Evolutionary conservation across 1,140 invertebrate genomes (phyloP), one percentile per base, ranked within the genome.

Genomic region (Protaetia brevitarsis): DNA sequence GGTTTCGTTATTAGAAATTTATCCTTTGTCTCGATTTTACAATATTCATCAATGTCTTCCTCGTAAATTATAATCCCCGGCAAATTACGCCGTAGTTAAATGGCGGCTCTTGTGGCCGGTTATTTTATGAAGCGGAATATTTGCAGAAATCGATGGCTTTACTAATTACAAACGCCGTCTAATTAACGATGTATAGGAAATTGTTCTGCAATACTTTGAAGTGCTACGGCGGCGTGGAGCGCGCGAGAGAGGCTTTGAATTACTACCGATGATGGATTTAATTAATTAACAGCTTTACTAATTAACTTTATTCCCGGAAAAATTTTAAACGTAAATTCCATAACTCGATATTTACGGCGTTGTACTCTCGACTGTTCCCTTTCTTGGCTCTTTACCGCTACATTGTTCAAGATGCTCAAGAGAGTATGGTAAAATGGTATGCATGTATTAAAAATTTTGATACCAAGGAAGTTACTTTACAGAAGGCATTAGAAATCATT

Each of bases 131-230:
- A 73, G 72, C 64, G 71, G 65, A 67, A 73, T 74, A 73, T 73
- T 74, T 73, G 68, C 72, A 73, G 72, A 73, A 74, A 74, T 74
- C 73, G 73, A 74, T 74, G 69, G 65, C 71, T 72, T 71, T 71
- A 73, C 74, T 77, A 76, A 76, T 77, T 77, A 77, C 74, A 73
- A 72, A 70, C 74, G 67, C 67, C 72, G 73, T 74, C 75, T 77
- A 77, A 77, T 77, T 77, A 77, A 77, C 74, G 73, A 77, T 77
- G 76, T 76, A 77, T 77, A 76, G 75, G 75, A 77, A 77, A 77
- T 77, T 77, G 75, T 77, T 76, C 75, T 69, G 73, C 75, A 74
- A 77, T 77, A 77, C 74, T 76, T 77, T 77, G 74, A 76, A 76
- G 74, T 74, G 70, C 72, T 21, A 51, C 41, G 41, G 19, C 41